phyloP scores from a whole-genome alignment of 2,888 invertebrate species.

The Rhogogaster chlorosoma region DNA sequence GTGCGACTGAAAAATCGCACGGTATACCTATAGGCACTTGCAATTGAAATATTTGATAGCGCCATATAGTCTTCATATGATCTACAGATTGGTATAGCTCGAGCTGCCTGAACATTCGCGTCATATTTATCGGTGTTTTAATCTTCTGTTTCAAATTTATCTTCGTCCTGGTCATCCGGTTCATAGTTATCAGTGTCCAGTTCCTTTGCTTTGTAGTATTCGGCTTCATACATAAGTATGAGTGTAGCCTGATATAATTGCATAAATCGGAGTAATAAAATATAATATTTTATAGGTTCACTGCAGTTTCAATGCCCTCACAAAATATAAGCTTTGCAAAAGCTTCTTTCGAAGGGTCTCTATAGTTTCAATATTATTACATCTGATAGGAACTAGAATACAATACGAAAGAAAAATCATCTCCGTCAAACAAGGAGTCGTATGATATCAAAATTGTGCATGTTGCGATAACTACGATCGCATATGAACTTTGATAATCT shows the following conservation, averaged over 20 bases:
- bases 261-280: not conserved
- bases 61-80: no score
- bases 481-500: not conserved
- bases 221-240: not conserved
- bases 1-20: no score
- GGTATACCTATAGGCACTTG: no score
- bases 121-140: no score
- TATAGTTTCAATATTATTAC: not conserved
- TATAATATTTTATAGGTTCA: not conserved
- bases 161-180: no score
- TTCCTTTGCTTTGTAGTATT: no score
- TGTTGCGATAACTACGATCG: not conserved
- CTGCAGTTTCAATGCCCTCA: not conserved
- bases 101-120: no score
- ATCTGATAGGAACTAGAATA: not conserved
- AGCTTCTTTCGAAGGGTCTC: not conserved
- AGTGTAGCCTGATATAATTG: not conserved
- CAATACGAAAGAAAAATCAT: not conserved
- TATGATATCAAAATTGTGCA: not conserved
- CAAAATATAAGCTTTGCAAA: not conserved
- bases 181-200: no score
- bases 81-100: no score
- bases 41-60: no score
- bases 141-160: no score
- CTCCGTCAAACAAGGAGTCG: not conserved